Percentiles rank a stretch among this genome's conserved stretches.
Evolutionary conservation across 2,888 invertebrate genomes (phyloP).

Genomic region (Gisinianus flammeolus): DNA sequence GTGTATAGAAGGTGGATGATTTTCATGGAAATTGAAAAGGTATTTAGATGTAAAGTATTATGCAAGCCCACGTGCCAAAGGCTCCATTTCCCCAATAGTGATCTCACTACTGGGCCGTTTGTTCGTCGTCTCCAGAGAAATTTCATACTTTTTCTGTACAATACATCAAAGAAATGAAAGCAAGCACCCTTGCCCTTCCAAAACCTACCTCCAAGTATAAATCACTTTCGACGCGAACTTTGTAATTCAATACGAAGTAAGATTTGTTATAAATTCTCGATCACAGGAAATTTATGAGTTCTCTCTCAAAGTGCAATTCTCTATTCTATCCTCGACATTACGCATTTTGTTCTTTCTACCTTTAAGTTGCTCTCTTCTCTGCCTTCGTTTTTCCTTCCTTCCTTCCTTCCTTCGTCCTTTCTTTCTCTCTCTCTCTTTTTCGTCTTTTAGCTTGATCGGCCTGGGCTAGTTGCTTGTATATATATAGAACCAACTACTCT

Average conservation of each 20-base stretch:
- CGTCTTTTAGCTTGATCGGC: no score
- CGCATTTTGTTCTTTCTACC: slow-evolving; percentile 26
- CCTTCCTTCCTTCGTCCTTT: not conserved
- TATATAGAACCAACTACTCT: no score
- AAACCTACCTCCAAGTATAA: slow-evolving; percentile 51
- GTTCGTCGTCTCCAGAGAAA: slow-evolving; percentile 27
- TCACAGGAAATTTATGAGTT: slow-evolving; percentile 57
- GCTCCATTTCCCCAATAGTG: slow-evolving; percentile 36
- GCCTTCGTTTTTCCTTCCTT: not conserved
- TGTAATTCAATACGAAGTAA: slow-evolving; percentile 58
- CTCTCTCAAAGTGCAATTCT: slow-evolving; percentile 40
- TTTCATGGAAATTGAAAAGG: slow-evolving; percentile 38
- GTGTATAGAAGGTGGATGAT: slow-evolving; percentile 19
- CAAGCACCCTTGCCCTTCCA: slow-evolving; percentile 34
- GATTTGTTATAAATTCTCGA: slow-evolving; percentile 59
- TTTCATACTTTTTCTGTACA: slow-evolving; percentile 40
- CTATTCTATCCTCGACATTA: slow-evolving; percentile 31
- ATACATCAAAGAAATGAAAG: slow-evolving; percentile 41
- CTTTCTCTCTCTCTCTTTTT: not conserved
- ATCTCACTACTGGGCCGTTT: slow-evolving; percentile 29
- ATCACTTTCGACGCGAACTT: slow-evolving; percentile 58
- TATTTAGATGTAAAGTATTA: slow-evolving; percentile 37
- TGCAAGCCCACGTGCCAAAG: slow-evolving; percentile 36
- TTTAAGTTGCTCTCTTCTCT: slow-evolving; percentile 19
- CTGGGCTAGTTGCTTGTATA: no score